These are phyloP conservation scores for Camelus dromedarius DNA, from an alignment of 2,113 vertebrate species.

Conservation along the genomic window DNA sequence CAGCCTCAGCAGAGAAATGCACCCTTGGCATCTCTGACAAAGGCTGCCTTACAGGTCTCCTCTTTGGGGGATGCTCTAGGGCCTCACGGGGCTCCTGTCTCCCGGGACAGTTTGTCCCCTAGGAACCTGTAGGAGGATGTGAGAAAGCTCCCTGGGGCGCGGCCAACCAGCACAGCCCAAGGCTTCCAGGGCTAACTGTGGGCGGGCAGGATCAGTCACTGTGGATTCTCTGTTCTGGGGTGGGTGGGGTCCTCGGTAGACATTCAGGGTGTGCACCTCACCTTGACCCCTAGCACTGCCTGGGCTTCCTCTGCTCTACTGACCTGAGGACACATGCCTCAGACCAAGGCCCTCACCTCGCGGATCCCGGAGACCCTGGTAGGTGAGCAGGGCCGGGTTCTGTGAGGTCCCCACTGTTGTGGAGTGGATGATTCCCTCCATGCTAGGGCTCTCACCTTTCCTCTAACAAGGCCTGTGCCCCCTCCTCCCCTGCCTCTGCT, in stretches of 20 bases:
- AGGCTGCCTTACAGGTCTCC: conserved; percentile 34
- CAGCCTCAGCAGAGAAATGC: neutral
- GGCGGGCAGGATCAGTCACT: neutral
- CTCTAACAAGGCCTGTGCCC: neutral
- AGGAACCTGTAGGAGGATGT: neutral
- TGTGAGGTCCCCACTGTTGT: neutral
- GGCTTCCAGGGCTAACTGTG: neutral
- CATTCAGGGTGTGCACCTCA: neutral
- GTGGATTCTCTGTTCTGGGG: neutral
- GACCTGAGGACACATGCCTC: neutral
- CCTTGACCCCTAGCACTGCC: neutral
- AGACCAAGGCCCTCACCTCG: neutral
- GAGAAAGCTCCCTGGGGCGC: neutral
- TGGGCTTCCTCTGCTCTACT: neutral
- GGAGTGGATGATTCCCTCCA: neutral
- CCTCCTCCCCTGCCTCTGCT: neutral
- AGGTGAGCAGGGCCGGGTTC: neutral
- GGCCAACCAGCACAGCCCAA: neutral
- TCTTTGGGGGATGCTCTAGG: neutral
- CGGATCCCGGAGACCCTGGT: neutral
- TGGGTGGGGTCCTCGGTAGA: neutral
- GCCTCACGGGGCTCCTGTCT: neutral
- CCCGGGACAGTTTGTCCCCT: neutral
- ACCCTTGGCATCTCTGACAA: neutral
- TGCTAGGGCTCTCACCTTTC: neutral